Evolutionary conservation across 2,888 invertebrate species (phyloP), one percentile per base, ranked within the genome.

Genomic region (Lycophotia porphyrea): DNA sequence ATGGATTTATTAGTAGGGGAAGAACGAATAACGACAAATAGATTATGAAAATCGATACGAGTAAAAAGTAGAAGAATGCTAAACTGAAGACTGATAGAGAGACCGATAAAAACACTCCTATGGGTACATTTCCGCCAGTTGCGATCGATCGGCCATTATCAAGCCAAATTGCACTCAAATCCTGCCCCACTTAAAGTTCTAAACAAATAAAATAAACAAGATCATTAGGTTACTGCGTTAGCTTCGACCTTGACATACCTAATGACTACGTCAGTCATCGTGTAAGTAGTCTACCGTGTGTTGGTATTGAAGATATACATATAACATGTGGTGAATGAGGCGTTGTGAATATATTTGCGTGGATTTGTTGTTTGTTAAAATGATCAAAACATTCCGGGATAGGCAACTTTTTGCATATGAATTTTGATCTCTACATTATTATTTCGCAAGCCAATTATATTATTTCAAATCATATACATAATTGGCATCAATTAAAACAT

Each of bases 241-340:
- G 39, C 2, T 8, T 27, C 47, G 42, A 36, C 70, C 77, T 58
- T 78, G 77, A 70, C 70, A 76, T 70, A 49, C n/a, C 55, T 47
- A n/a, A 7, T 65, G 47, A 18, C 18, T 2, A 11, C n/a, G 27
- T 47, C 47, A 68, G 34, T 44, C n/a, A 39, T 34, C 47, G 9
- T 7, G 21, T n/a, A 13, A 63, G 21, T 73, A 63, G 18, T 24
- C n/a, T 31, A 49, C 24, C 55, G 27, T 64, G 31, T 47, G 74
- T 31, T 64, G 5, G 39, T 74, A 13, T 36, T 36, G 18, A 11
- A 55, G 73, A 61, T 42, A 42, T 72, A 31, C 13, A 60, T 72
- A 31, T 18, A 60, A 31, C 61, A 74, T 63, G 18, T 73, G 74
- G 31, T n/a, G 27, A 72, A 64, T 64, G 44, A 36, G 42, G 13